Base-by-base conservation (phyloP, 1,140 invertebrate genomes). In the Laupala kohalensis region DNA sequence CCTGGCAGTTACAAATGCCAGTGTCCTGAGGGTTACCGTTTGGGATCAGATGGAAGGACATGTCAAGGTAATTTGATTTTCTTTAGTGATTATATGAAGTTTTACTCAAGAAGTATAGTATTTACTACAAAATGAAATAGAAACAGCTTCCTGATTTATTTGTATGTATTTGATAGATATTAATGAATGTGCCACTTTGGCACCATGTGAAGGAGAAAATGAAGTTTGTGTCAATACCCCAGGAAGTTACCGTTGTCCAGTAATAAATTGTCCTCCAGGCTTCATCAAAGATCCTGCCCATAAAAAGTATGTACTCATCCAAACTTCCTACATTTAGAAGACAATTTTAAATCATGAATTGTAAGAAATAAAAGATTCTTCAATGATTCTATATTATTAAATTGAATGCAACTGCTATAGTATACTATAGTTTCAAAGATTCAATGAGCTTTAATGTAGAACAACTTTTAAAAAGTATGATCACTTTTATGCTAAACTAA, bases 211-310 rank as follows among this genome's bases (percentile, higher is more conserved):
- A 71, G 85, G 85, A 37, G 74, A 79, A 0, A 88, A 91, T 68
- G 88, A 94, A 75, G 88, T 92, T 28, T 99, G 97, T 78, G 87
- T 96, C 70, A 99, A 99, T 79, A 94, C 89, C 0, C 83, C 91
- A 67, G 97, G 97, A 0, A 86, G 91, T 73, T 95, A 87, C 79
- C 89, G 92, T 74, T 99, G 97, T 78, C 92, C 94, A 70, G 83
- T 82, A 9, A 91, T 98, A 67, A 83, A 86, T 28, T 98, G 97
- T 80, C 95, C 96, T 0, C 71, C 81, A 0, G 90, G 92, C 53
- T 98, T 97, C 79, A 79, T 86, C 0, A 86, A 85, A 70, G 92
- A 95, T 76, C 81, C 79, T 0, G 83, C 86, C 25, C 88, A 87
- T 74, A 90, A 86, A 79, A 92, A 93, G 93, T 94, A 84, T 84